phyloP scores from a whole-genome alignment of 2,888 invertebrate species.

The Microctonus aethiopoides region DNA sequence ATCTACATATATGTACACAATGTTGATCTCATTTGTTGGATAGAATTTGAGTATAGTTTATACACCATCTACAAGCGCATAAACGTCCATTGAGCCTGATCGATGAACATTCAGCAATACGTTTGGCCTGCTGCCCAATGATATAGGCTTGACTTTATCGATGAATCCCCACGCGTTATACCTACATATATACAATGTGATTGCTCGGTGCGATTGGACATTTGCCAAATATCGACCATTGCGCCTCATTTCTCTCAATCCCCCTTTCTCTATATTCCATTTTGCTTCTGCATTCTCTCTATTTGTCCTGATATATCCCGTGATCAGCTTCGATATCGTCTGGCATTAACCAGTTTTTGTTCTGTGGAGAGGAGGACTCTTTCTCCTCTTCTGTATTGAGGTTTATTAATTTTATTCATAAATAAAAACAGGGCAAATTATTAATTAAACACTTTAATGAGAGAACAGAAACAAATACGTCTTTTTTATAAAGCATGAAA shows the following conservation, averaged over 20 bases:
- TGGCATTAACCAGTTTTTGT: not conserved
- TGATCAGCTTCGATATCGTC: not conserved
- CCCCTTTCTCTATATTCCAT: constrained; percentile 5
- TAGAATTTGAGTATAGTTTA: not conserved
- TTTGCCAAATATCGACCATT: constrained; percentile 43
- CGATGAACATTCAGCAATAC: constrained; percentile 27
- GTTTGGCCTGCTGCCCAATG: constrained; percentile 48
- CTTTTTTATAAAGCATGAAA: too few species aligned
- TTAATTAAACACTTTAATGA: too few species aligned
- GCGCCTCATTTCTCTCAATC: constrained; percentile 33
- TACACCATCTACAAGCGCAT: not conserved
- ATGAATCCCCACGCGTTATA: constrained; percentile 41
- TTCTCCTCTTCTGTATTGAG: too few species aligned
- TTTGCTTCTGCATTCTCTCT: not conserved
- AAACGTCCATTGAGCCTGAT: constrained; percentile 8
- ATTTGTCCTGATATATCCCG: not conserved
- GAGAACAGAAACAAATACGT: too few species aligned
- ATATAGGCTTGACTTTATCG: constrained; percentile 46
- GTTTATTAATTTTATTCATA: too few species aligned
- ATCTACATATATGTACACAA: not conserved
- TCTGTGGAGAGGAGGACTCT: too few species aligned
- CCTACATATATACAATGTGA: constrained; percentile 35
- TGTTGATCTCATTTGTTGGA: constrained; percentile 4
- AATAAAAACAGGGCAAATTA: too few species aligned
- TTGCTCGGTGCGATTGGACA: constrained; percentile 50